Base-by-base conservation (phyloP, 2,888 invertebrate species). In the Drosophila monieri region DNA sequence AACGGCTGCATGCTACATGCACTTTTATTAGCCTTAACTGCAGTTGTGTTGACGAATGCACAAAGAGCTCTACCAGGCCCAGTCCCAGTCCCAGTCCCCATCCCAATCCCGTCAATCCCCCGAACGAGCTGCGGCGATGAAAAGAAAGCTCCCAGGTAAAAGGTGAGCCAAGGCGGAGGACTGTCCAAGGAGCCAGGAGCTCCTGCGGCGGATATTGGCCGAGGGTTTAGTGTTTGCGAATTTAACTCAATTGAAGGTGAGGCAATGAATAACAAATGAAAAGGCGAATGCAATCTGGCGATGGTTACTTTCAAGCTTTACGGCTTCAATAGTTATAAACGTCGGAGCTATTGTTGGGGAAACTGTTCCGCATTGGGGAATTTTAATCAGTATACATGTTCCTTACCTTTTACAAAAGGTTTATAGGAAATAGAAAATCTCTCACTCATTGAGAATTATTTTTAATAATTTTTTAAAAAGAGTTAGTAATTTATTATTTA, bases 11-110 rank as follows among this genome's bases (percentile, higher is more conserved):
- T 60, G 80, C 78, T 87, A 88, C 89, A 87, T 87, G 89, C 83
- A 78, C 77, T 88, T 88, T 88, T 89, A 88, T 88, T 87, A 83
- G 80, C 74, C 72, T 81, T 88, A 80, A 86, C 78, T 85, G 76
- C 80, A 83, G 78, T 85, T 70, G 65, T 74, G 79, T 75, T 77
- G 85, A 76, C 79, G 83, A 85, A 81, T 81, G 80, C 78, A 66
- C 68, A 74, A 51, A 49, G 52, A 60, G 49, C 68, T 52, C 27
- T 47, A 25, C 35, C 32, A 32, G 32, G 3, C 6, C 23, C 25
- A 6, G 27, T 35, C 10, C 35, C 35, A 10, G 4, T 35, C n/a
- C 35, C 35, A 4, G 4, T 12, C n/a, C 8, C 9, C 0, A 9
- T 27, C 27, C 27, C 27, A 27, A 27, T 27, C 8, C 35, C 12